Conservation (phyloP, 2,888 invertebrate species). For the Cotesia congregata region DNA sequence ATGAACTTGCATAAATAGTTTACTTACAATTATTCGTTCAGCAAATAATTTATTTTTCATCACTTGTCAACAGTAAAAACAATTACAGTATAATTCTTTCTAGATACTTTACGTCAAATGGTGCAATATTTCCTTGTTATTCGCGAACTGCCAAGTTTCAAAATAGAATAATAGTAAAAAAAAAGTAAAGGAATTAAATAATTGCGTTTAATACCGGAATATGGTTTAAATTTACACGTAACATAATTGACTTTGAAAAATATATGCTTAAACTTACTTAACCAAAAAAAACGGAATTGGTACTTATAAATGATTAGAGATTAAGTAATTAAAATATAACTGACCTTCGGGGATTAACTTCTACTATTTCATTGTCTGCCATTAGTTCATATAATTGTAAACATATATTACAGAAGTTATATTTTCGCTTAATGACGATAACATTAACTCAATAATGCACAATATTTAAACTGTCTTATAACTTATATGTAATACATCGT, state of each 20-base stretch:
- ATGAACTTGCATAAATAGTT: neutral
- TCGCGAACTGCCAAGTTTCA: neutral
- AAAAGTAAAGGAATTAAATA: neutral
- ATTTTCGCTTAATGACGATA: neutral
- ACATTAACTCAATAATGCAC: neutral
- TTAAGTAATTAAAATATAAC: neutral
- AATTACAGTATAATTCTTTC: no score
- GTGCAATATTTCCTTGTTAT: neutral
- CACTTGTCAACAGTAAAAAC: no score
- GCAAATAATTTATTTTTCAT: neutral
- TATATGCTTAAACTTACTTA: neutral
- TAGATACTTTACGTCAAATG: neutral
- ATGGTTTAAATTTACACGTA: neutral
- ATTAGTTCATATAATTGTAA: constrained; percentile 56
- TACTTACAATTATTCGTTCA: neutral
- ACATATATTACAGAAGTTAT: constrained; percentile 15
- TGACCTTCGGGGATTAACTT: constrained; percentile 37
- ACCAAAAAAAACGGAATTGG: neutral
- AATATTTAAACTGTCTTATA: neutral
- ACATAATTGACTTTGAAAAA: neutral
- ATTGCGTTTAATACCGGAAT: neutral
- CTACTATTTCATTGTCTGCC: constrained; percentile 42
- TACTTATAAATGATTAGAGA: neutral
- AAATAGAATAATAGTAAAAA: neutral
- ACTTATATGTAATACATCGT: neutral